Evolutionary conservation across 2,888 invertebrate species (phyloP), one percentile per base, ranked within the genome.

Genomic region (Lasioglossum lativentre): DNA sequence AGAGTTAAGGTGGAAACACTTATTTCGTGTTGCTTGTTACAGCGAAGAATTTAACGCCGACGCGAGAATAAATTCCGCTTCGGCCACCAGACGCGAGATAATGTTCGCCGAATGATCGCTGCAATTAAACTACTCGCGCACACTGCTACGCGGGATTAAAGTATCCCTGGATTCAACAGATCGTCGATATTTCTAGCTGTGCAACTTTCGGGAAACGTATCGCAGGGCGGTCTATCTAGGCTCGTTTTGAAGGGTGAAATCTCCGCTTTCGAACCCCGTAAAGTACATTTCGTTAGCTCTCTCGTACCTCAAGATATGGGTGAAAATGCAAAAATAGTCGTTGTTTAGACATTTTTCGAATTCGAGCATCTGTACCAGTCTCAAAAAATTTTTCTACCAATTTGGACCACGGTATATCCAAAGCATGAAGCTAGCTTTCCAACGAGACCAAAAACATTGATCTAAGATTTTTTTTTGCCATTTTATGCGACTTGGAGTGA

Each of bases 1-100:
- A 82, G 89, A 92, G 89, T 88, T 89, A 90, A 92, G 90, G 87
- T 87, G 88, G 90, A 90, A 82, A 86, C 77, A 79, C 78, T 75
- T 76, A 79, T 74, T 78, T 73, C 72, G 59, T 23, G 75, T 34
- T 27, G 40, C 66, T 45, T 47, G 47, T 73, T 34, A 47, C 45
- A 14, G 14, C 59, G 30, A 72, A 34, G 78, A 72, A 34, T 59
- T 47, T 73, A 56, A 56, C 59, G 72, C 45, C 30, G 27, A 45
- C 23, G 30, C 40, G 66, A 23, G 66, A 30, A 66, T 66, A 34
- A 34, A 66, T 34, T 66, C 34, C 19, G 3, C 30, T 34, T 34
- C 63, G 63, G 63, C 30, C 30, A 30, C 63, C 27, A 14, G 14
- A 2, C 63, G 63, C 63, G 1, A 27, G 63, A 63, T 30, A 63